A percentile compares a stretch with the other conserved stretches of the same genome.
Conservation (phyloP, 2,888 invertebrate genomes). For the Idaea aversata region DNA sequence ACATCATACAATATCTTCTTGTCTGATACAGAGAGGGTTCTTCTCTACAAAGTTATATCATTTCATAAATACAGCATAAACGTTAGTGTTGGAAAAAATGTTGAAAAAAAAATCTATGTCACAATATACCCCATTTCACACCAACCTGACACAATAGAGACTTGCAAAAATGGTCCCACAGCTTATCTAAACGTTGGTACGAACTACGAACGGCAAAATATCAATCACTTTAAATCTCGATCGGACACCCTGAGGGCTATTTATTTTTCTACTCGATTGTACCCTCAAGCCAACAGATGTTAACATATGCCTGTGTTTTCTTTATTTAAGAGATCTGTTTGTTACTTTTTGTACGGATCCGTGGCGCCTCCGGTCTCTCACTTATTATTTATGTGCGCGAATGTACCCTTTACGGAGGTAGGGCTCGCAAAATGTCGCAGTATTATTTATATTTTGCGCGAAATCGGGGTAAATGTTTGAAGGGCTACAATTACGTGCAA, state of each 20-base stretch:
- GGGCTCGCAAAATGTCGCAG: constrained; percentile 23
- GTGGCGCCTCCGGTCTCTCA: constrained; percentile 75
- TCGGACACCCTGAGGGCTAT: constrained; percentile 29
- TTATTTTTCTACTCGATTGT: constrained; percentile 48
- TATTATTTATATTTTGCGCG: not conserved
- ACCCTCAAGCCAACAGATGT: constrained; percentile 67
- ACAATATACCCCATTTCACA: not conserved
- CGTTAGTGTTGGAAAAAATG: no score
- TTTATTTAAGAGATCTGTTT: constrained; percentile 79
- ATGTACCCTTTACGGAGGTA: constrained; percentile 49
- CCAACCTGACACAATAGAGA: not conserved
- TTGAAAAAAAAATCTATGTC: not conserved
- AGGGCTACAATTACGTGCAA: constrained; percentile 1
- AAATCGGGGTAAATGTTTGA: not conserved
- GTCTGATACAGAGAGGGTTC: not conserved
- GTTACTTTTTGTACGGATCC: constrained; percentile 77
- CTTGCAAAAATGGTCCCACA: not conserved
- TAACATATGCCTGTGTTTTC: constrained; percentile 78
- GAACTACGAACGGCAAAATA: constrained; percentile 1
- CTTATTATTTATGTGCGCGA: constrained; percentile 76
- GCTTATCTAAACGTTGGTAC: not conserved
- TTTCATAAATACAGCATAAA: not conserved
- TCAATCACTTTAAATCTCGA: constrained; percentile 22
- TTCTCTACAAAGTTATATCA: not conserved
- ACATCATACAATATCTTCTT: not conserved